Conservation (phyloP, 2,797 vertebrate genomes). For the Epinephelus awoara region DNA sequence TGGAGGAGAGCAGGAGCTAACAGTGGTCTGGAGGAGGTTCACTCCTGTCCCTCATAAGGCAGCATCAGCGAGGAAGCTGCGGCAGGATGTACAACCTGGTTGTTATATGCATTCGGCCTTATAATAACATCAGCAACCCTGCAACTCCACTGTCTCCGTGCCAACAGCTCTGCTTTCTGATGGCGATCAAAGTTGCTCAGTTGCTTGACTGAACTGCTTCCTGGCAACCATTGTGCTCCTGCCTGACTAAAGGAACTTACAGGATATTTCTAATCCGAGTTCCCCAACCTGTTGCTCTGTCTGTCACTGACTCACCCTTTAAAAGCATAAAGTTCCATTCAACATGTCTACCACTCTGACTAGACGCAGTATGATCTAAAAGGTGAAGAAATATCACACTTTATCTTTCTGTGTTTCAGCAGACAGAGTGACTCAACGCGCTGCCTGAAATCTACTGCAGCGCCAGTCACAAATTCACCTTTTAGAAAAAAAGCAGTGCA, state of each 20-base stretch:
- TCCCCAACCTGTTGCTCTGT: neutral
- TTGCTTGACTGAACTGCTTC: neutral
- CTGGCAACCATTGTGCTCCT: neutral
- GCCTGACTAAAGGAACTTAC: neutral
- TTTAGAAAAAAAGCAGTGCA: neutral
- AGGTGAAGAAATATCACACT: neutral
- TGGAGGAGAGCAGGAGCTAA: neutral
- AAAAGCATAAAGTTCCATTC: neutral
- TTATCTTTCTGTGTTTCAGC: neutral
- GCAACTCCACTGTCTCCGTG: neutral
- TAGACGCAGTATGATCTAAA: neutral
- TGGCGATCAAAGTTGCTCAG: neutral
- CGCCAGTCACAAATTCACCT: neutral
- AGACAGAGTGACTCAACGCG: conserved; percentile 7
- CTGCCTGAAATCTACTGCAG: conserved; percentile 3
- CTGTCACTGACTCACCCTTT: neutral
- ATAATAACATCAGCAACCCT: neutral
- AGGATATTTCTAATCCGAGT: neutral
- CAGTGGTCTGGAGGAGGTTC: neutral
- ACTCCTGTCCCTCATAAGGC: neutral
- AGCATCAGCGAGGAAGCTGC: neutral
- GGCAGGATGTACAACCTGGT: neutral
- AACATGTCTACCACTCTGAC: neutral
- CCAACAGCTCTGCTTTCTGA: neutral
- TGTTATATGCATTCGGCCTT: neutral